A percentile compares a stretch with the other conserved stretches of the same genome.
These are phyloP conservation scores for Tholera decimalis DNA, from an alignment of 2,888 invertebrate species.

Conservation along the genomic window DNA sequence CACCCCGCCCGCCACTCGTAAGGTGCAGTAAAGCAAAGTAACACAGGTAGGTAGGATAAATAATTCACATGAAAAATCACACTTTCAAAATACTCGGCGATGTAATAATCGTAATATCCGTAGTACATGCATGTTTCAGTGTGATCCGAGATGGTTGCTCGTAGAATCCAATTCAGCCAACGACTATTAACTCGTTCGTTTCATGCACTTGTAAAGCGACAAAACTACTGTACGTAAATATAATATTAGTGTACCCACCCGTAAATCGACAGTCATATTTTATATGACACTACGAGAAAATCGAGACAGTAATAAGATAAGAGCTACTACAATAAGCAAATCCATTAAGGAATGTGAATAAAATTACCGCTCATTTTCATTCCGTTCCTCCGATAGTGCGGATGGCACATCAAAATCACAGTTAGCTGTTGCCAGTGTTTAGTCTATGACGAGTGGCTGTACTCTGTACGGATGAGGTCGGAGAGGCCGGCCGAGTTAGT, in stretches of 20 bases:
- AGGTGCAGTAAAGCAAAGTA: conserved; percentile 86
- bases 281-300: conserved; percentile 88
- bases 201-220: conserved; percentile 91
- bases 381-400: conserved; percentile 86
- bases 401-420: conserved; percentile 85
- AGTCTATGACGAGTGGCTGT: conserved; percentile 64
- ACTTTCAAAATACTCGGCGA: conserved; percentile 86
- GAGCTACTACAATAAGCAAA: conserved; percentile 91
- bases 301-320: conserved; percentile 90
- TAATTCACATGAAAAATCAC: conserved; percentile 90
- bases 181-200: conserved; percentile 80
- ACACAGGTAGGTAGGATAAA: conserved; percentile 88
- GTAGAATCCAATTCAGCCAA: conserved; percentile 79
- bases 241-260: conserved; percentile 91
- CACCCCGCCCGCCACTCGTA: conserved; percentile 68
- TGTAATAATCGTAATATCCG: conserved; percentile 76
- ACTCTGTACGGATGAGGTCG: conserved; percentile 54
- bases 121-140: conserved; percentile 84
- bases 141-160: conserved; percentile 78
- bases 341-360: conserved; percentile 90
- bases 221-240: conserved; percentile 90
- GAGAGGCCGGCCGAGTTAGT: conserved; percentile 72
- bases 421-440: conserved; percentile 78
- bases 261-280: conserved; percentile 87
- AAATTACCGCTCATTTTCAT: conserved; percentile 86